These are phyloP conservation scores for Urosaurus nigricauda DNA, from an alignment of 2,797 vertebrate genomes.

Conservation along the genomic window DNA sequence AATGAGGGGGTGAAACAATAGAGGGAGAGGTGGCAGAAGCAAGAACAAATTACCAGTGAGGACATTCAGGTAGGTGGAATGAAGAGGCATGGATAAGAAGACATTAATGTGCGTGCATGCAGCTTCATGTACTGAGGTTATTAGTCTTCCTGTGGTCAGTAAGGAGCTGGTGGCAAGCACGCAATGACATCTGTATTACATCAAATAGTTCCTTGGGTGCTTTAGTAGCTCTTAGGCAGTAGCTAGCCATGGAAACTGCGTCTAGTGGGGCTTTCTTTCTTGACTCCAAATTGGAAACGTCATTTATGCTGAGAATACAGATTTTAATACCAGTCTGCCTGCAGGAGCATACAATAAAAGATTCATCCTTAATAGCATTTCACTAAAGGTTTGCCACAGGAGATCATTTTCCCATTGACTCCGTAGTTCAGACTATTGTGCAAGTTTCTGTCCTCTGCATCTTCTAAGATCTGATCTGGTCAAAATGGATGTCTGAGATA, in stretches of 20 bases:
- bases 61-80: no score
- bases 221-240: conserved; percentile 57
- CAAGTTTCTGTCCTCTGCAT: conserved; percentile 44
- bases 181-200: conserved; percentile 55
- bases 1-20: neutral
- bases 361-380: conserved; percentile 76
- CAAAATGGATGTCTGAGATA: neutral
- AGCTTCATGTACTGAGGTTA: conserved; percentile 20
- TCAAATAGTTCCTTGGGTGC: conserved; percentile 53
- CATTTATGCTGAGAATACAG: conserved; percentile 73
- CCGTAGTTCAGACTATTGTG: conserved; percentile 38
- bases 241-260: conserved; percentile 51
- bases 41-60: neutral
- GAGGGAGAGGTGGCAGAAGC: neutral
- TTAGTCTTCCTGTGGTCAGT: conserved; percentile 46
- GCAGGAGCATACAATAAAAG: conserved; percentile 78
- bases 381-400: conserved; percentile 71
- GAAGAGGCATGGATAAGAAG: neutral
- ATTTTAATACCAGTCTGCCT: conserved; percentile 75
- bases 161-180: conserved; percentile 60
- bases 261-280: conserved; percentile 46
- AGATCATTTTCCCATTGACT: conserved; percentile 48
- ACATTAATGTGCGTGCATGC: neutral
- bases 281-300: conserved; percentile 67
- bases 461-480: neutral